Evolutionary conservation across 2,113 vertebrate species (phyloP), one percentile per base, ranked within the genome.

Genomic region (Ageneiosus marmoratus): DNA sequence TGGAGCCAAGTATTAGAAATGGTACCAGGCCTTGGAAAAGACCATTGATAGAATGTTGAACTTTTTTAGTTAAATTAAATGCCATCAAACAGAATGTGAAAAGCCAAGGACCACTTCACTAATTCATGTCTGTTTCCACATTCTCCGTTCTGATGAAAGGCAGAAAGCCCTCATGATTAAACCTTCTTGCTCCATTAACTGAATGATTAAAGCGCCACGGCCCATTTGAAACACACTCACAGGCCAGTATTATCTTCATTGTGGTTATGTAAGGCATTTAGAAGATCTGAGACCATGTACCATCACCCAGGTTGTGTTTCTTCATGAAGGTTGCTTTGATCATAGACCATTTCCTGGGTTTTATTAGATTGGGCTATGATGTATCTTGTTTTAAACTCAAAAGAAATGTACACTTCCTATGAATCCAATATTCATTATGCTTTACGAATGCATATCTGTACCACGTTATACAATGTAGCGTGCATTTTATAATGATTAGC

Each of bases 81-180:
- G 46, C 51, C 62, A 87, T 90, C 84, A 89, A 89, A 91, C 73
- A 62, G 86, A 89, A 87, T 87, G 67, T 78, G 7, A 74, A 53
- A 88, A 80, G 58, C 24, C 62, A 34, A 65, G 1, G 76, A 77
- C 84, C 74, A 34, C 67, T 77, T 89, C 41, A 88, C 81, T 86
- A 84, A 90, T 87, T 88, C 63, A 89, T 86, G 58, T 83, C 84
- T 72, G 75, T 88, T 88, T 88, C 82, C 80, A 65, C 75, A 90
- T 89, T 85, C 76, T 82, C 62, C 78, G 82, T 87, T 86, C 77
- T 88, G 85, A 84, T 89, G 79, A 90, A 88, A 86, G 51, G 69
- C 63, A 77, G 81, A 87, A 63, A 84, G 77, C 62, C 78, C 62
- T 15, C 44, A 53, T 58, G 83, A 83, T 85, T 85, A 82, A 86